These are phyloP conservation scores for Enhydra lutris DNA, from an alignment of 2,113 vertebrate genomes.

Conservation along the genomic window DNA sequence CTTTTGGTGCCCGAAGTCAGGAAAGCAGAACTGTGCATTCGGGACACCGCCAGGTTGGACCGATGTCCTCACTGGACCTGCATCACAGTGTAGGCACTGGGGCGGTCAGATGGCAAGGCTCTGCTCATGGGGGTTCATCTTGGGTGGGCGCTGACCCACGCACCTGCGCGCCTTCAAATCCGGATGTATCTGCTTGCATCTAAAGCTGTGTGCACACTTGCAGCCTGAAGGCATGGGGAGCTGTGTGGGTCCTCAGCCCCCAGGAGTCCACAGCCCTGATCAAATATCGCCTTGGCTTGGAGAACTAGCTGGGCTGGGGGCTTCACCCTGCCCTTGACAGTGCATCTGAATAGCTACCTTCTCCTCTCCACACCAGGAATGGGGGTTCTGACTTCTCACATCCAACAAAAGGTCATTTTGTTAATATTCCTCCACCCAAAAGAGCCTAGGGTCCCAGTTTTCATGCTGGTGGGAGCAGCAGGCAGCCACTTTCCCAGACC, in stretches of 20 bases:
- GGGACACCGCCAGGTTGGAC: not conserved
- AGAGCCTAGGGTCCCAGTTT: not conserved
- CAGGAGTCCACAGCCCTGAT: not conserved
- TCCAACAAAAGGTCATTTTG: not conserved
- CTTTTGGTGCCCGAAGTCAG: not conserved
- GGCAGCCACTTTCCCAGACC: not conserved
- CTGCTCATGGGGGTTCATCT: not conserved
- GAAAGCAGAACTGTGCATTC: accelerated
- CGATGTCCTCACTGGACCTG: not conserved
- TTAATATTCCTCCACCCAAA: not conserved
- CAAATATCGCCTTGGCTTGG: not conserved
- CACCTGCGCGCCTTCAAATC: not conserved
- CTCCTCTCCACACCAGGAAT: not conserved
- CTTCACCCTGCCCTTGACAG: not conserved
- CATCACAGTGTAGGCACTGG: not conserved
- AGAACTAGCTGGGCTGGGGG: not conserved
- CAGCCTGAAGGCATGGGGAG: not conserved
- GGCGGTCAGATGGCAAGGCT: not conserved
- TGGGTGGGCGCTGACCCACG: not conserved
- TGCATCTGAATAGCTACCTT: not conserved
- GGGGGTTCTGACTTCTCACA: not conserved
- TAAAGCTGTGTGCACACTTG: not conserved
- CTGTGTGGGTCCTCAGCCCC: not conserved
- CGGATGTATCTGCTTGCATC: not conserved
- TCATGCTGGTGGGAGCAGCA: not conserved